Evolutionary conservation across 1,140 invertebrate species (phyloP), one percentile per base, ranked within the genome.

Genomic region (Homalodisca vitripennis): DNA sequence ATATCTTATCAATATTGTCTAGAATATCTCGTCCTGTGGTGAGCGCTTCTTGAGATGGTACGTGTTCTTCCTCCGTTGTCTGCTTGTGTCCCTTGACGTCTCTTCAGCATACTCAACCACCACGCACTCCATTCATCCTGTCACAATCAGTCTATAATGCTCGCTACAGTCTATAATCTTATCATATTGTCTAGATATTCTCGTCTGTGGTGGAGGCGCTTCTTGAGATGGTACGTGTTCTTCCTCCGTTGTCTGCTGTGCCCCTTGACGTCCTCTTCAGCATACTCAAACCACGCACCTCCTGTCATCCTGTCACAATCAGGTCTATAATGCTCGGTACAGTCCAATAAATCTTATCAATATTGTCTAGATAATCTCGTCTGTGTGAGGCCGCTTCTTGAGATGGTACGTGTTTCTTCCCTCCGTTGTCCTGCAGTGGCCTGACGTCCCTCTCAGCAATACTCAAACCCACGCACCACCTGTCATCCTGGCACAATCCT

Each of bases 271-370:
- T 13, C 55, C 24, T n/a, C n/a, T 13, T 60, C 2, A 12, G 24
- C 6, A 13, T 13, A 6, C 27, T 60, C 55, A 60, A 60, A n/a
- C 2, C 12, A 26, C 22, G 55, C 24, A 60, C 13, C 22, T 6
- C 27, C 14, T 13, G 14, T 26, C 83, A 87, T 31, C 79, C 82
- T 27, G 79, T 84, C n/a, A 83, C 84, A 57, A 82, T 87, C 72
- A 75, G 82, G 17, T 77, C 91, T 27, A 71, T 90, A 13, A 72
- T 86, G 1, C 82, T 89, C 72, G 91, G 89, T 75, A 88, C 87
- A 13, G 77, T 81, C n/a, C n/a, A n/a, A n/a, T n/a, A n/a, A n/a
- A n/a, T n/a, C n/a, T n/a, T n/a, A n/a, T n/a, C n/a, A n/a, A n/a
- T n/a, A n/a, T n/a, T n/a, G n/a, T n/a, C 6, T 41, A 41, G 34